Evolutionary conservation across 2,113 vertebrate genomes (phyloP).

Genomic region (Proterorhinus semilunaris): DNA sequence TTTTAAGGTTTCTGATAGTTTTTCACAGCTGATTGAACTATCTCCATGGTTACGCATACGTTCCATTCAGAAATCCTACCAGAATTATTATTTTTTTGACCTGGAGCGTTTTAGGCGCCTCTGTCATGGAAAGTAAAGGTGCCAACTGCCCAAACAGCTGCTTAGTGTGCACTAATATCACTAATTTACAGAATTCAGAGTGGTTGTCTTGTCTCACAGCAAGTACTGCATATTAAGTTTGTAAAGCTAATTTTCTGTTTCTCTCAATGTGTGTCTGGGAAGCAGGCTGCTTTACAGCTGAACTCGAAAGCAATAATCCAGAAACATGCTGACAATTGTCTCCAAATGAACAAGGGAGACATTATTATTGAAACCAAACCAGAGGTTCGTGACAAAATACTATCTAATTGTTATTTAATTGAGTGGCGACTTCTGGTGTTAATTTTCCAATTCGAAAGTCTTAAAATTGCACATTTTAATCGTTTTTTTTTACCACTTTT

Average conservation of each 20-base stretch:
- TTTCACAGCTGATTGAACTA: no score
- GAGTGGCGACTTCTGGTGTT: neutral
- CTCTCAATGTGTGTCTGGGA: constrained; percentile 48
- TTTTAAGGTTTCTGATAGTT: no score
- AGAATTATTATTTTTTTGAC: no score
- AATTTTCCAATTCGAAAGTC: no score
- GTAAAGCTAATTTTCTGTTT: neutral
- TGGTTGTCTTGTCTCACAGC: no score
- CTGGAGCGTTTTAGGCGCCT: no score
- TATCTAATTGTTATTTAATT: constrained; percentile 12
- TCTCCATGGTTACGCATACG: no score
- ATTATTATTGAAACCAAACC: constrained; percentile 14
- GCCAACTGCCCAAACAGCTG: no score
- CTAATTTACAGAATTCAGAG: no score
- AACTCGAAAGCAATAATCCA: constrained; percentile 46
- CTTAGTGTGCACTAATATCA: no score
- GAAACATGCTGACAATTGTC: constrained; percentile 43
- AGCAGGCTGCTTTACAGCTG: constrained; percentile 44
- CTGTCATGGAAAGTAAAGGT: no score
- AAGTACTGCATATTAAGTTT: neutral
- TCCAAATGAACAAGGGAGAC: constrained; percentile 15
- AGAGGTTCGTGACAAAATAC: constrained; percentile 17
- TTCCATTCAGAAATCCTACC: no score
- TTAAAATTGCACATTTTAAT: neutral
- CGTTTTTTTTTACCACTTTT: neutral